phyloP scores from a whole-genome alignment of 2,888 invertebrate species.

The Drosophila aldrichi region DNA sequence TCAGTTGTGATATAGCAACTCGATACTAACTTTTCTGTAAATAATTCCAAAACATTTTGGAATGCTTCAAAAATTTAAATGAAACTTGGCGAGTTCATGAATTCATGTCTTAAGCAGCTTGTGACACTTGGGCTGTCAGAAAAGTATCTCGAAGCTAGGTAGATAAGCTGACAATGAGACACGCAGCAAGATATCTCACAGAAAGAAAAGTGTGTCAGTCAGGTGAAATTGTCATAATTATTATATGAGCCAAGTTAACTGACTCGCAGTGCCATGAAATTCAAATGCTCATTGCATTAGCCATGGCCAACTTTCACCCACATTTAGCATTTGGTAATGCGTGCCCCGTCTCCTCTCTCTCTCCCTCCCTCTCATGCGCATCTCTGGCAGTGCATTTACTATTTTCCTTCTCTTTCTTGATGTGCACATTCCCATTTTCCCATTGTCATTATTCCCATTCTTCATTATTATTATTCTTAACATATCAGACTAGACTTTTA shows the following conservation, averaged over 20 bases:
- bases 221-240: constrained; percentile 53
- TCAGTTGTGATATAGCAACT: not conserved
- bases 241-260: constrained; percentile 25
- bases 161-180: constrained; percentile 9
- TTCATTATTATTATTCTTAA: constrained; percentile 30
- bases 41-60: not conserved
- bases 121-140: constrained; percentile 7
- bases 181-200: not conserved
- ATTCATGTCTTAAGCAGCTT: constrained; percentile 4
- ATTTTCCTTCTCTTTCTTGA: not conserved
- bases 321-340: constrained; percentile 7
- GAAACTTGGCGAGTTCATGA: not conserved
- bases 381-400: constrained; percentile 37
- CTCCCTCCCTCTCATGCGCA: not conserved
- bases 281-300: constrained; percentile 39
- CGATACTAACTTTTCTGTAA: not conserved
- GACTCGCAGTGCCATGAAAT: constrained; percentile 24
- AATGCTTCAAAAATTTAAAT: not conserved
- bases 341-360: not conserved
- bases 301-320: constrained; percentile 54
- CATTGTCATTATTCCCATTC: not conserved
- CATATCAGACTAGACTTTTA: constrained; percentile 60
- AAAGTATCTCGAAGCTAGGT: constrained; percentile 17
- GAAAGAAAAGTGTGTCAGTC: constrained; percentile 40
- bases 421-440: not conserved